Evolutionary conservation across 2,797 vertebrate species (phyloP), one percentile per base, ranked within the genome.

Genomic region (Sebastes itinus): DNA sequence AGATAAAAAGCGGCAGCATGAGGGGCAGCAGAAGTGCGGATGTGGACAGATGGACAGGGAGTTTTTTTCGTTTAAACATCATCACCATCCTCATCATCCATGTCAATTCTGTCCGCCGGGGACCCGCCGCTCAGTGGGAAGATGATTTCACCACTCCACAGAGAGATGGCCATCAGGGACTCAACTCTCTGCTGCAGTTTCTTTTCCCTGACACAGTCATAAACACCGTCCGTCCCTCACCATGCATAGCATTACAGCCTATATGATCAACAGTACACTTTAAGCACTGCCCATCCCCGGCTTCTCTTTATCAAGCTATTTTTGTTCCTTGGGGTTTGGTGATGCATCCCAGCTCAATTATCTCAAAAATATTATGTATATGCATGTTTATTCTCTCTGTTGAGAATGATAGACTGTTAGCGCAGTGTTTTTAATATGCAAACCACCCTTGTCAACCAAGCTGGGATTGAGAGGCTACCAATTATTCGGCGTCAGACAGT

Each of bases 391-490:
- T 91, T 89, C 78, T 88, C 70, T 71, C 81, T 74, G 64, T 89
- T 93, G 64, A 80, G 80, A 86, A 79, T 90, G 90, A 94, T 89
- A 80, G 89, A 89, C 70, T 82, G 89, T 86, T 89, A 83, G 78
- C 38, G 71, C 73, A 46, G 77, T 87, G 90, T 92, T 94, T 94
- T 95, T 94, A 94, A 95, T 96, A 95, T 96, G 95, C 94, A 95
- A 96, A 94, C 88, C 90, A 72, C 75, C 90, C 91, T 89, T 92
- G 94, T 96, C 95, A 95, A 93, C 91, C 88, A 93, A 86, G 88
- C 90, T 90, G 86, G 92, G 93, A 96, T 95, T 95, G 95, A 95
- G 94, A 94, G 92, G 92, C 94, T 92, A 93, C 93, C 94, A 96
- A 95, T 96, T 96, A 96, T 94, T 88, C 13, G 83, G 92, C 85